Conservation (phyloP, 2,888 invertebrate genomes). For the Lottia scabra region DNA sequence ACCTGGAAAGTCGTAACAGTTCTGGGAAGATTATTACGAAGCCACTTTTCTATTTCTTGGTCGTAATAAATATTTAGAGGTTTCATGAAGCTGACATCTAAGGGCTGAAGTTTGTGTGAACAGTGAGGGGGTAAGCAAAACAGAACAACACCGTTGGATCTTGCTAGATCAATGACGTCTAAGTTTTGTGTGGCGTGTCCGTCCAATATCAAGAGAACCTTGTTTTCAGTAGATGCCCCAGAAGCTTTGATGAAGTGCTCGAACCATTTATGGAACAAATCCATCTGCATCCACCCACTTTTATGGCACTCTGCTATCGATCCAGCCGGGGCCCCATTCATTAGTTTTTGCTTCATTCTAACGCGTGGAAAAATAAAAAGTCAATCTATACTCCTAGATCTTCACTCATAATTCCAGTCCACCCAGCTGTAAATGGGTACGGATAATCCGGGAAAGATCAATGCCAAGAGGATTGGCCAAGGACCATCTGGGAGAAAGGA, state of each 20-base stretch:
- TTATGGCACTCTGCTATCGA: background rate
- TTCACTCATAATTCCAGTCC: no score
- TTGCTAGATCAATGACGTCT: background rate
- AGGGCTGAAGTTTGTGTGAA: background rate
- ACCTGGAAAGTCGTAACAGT: no score
- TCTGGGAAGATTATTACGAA: background rate
- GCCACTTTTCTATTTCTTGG: background rate
- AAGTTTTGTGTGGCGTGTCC: background rate
- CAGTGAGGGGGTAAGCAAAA: background rate
- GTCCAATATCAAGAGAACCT: background rate
- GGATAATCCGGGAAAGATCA: no score
- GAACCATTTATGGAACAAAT: background rate
- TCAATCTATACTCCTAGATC: no score
- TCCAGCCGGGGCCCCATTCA: background rate
- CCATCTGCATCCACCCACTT: background rate
- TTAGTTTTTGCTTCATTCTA: background rate
- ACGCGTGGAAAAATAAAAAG: background rate
- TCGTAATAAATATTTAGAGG: background rate
- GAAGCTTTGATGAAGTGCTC: background rate
- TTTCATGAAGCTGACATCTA: constrained; percentile 1
- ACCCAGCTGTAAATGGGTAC: no score
- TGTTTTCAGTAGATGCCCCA: background rate
- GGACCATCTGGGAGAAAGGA: no score
- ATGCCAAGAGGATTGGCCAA: no score
- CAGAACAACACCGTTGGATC: background rate